phyloP scores from a whole-genome alignment of 2,113 vertebrate species.

The Ophiodon elongatus region DNA sequence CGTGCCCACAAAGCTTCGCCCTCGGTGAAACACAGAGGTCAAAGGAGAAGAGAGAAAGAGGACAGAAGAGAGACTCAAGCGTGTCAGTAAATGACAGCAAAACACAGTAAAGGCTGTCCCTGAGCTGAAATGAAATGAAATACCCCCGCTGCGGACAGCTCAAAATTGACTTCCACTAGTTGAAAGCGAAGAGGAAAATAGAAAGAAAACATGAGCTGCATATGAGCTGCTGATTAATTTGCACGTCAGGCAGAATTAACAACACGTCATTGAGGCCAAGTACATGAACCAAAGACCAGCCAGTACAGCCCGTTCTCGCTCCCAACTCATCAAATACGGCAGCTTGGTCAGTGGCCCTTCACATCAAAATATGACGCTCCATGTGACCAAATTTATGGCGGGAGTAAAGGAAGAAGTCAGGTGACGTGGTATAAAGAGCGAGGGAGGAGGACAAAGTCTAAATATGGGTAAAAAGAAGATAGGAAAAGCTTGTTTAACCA shows the following conservation, averaged over 20 bases:
- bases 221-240: not conserved
- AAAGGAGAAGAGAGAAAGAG: not conserved
- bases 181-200: not conserved
- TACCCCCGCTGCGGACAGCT: not conserved
- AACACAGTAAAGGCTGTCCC: not conserved
- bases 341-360: not conserved
- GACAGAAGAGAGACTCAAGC: not conserved
- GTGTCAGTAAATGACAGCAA: not conserved
- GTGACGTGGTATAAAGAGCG: not conserved
- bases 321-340: not conserved
- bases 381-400: not conserved
- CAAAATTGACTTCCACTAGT: not conserved
- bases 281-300: not conserved
- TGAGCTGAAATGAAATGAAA: not conserved
- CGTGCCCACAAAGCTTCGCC: not conserved
- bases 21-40: not conserved
- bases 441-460: not conserved
- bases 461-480: no score
- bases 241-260: not conserved
- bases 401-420: not conserved
- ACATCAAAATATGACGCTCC: not conserved
- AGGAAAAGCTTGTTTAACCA: no score
- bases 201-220: not conserved
- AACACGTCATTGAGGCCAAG: not conserved
- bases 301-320: not conserved